Base-by-base conservation (phyloP, 1,140 invertebrate species). In the Anthonomus grandis region DNA sequence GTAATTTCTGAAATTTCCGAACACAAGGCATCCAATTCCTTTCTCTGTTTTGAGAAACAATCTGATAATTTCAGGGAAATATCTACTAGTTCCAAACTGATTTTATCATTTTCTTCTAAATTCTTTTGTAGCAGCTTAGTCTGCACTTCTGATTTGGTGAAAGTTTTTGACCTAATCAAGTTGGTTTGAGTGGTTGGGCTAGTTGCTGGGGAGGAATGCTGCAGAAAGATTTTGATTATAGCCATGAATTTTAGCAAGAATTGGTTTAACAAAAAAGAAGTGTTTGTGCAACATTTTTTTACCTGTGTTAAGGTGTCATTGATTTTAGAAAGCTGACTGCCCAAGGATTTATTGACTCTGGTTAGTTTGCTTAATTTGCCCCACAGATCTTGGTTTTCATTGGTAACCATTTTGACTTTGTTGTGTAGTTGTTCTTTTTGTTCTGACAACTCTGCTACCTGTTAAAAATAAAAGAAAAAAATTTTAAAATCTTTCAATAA, bases 361-460 rank as follows among this genome's bases (percentile, higher is more conserved):
- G 77, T 84, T 36, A 89, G 73, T 67, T 77, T 76, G 1, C 83
- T 83, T 21, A 91, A 73, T 65, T 83, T 83, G 44, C 77, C 82
- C 89, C 88, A 91, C 17, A 91, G 71, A 54, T 84, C 83, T 65
- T 84, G 81, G 72, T 90, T 91, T 74, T 91, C 89, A 64, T 81
- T 81, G 1, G 86, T 83, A 6, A 91, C 86, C 85, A 90, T 88
- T 59, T 81, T 80, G 36, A 90, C 79, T 64, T 88, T 86, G 70
- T 88, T 83, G 56, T 82, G 79, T 5, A 90, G 69, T 66, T 89
- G 86, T 3, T 81, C 81, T 62, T 89, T 90, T 67, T 90, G 84
- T 65, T 84, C 84, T 18, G 78, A 82, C 55, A 89, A 70, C 53
- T 85, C 79, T 37, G 83, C 80, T 21, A 89, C 75, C 68, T 84